Conservation (phyloP, 2,888 invertebrate genomes). For the Phortica magna region DNA sequence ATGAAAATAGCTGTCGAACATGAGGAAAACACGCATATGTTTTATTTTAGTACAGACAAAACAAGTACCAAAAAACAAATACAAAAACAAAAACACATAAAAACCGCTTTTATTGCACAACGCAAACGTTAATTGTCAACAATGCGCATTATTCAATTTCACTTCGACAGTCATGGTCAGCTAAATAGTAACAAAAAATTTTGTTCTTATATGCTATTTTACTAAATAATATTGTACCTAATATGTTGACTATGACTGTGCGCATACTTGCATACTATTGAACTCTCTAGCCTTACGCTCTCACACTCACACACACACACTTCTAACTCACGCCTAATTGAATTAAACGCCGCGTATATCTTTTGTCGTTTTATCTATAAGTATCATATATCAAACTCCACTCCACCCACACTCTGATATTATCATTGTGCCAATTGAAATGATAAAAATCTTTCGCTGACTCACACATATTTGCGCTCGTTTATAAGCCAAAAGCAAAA, state of each 20-base stretch:
- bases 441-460: neutral
- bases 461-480: neutral
- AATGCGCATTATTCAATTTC: neutral
- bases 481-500: too few relatives aligned
- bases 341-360: neutral
- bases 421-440: neutral
- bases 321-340: neutral
- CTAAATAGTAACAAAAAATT: neutral
- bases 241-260: neutral
- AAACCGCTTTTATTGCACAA: neutral
- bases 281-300: neutral
- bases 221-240: neutral
- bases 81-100: neutral
- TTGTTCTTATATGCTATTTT: neutral
- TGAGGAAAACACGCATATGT: neutral
- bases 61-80: neutral
- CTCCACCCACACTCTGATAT: neutral
- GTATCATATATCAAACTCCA: neutral
- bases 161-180: neutral
- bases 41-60: neutral
- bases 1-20: neutral
- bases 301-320: neutral
- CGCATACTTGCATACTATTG: neutral
- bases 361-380: neutral
- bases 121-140: neutral